These are phyloP conservation scores for Drosophila funebris DNA, from an alignment of 1,140 invertebrate genomes.

Conservation along the genomic window DNA sequence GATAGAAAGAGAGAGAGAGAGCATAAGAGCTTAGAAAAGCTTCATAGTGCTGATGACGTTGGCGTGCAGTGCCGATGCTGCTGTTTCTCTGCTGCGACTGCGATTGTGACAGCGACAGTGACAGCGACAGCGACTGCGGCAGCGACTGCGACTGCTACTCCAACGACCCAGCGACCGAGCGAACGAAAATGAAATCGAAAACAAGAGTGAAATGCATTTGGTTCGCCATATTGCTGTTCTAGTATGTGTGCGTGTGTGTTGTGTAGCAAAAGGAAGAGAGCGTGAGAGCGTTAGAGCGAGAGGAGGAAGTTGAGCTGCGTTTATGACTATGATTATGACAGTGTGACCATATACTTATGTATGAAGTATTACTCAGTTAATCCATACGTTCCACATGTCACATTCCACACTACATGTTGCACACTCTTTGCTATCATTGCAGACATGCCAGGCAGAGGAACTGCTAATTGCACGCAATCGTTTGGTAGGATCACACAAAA, in stretches of 20 bases:
- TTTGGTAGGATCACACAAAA: constrained; percentile 69
- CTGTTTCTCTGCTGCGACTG: constrained; percentile 14
- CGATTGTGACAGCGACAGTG: not conserved
- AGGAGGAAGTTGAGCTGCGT: not conserved
- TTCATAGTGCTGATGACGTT: constrained; percentile 35
- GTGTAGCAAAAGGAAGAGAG: not conserved
- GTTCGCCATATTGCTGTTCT: constrained; percentile 33
- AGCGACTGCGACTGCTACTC: constrained; percentile 37
- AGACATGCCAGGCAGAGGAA: constrained; percentile 72
- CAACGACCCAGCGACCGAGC: constrained; percentile 52
- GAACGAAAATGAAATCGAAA: constrained; percentile 69
- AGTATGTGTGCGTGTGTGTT: not conserved
- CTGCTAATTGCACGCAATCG: constrained; percentile 52
- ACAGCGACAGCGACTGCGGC: not conserved
- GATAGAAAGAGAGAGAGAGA: constrained; percentile 9
- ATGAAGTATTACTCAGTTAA: constrained; percentile 1
- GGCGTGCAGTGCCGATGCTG: not conserved
- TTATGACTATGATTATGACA: constrained; percentile 19
- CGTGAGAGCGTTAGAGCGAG: not conserved
- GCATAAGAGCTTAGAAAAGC: constrained; percentile 45
- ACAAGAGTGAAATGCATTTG: constrained; percentile 75
- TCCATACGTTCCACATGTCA: constrained; percentile 22
- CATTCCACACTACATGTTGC: constrained; percentile 28
- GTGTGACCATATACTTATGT: not conserved
- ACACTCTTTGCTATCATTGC: constrained; percentile 36